Evolutionary conservation across 2,797 vertebrate species (phyloP).

Genomic region (Dicrostonyx torquatus): DNA sequence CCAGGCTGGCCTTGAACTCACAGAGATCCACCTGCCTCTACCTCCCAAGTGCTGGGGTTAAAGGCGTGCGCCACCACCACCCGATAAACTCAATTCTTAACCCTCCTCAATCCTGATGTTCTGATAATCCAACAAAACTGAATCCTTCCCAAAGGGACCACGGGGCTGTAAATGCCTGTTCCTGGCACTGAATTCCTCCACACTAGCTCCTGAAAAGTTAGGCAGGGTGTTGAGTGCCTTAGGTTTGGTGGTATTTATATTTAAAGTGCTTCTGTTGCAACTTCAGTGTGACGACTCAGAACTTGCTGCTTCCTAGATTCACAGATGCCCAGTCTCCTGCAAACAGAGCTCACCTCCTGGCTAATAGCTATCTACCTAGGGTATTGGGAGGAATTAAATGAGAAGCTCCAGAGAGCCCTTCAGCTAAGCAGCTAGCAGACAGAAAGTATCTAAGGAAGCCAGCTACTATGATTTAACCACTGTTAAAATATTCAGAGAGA

Average conservation of each 20-base stretch:
- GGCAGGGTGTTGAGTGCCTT: background rate
- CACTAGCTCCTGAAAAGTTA: background rate
- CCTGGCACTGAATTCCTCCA: background rate
- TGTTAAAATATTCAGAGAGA: background rate
- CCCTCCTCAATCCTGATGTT: background rate
- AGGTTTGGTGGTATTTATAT: background rate
- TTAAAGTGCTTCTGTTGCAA: background rate
- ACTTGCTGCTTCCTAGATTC: background rate
- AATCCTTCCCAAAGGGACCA: background rate
- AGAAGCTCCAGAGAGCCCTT: constrained; percentile 23
- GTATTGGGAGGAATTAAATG: constrained; percentile 2
- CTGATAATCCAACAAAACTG: background rate
- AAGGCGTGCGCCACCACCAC: background rate
- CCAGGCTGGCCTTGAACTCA: background rate
- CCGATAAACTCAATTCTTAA: background rate
- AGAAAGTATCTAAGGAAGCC: background rate
- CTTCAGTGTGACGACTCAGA: background rate
- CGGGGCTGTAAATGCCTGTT: background rate
- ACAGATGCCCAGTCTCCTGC: background rate
- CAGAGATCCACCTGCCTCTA: background rate
- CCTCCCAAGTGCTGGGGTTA: background rate
- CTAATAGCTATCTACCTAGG: background rate
- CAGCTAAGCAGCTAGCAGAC: background rate
- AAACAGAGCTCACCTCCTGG: background rate
- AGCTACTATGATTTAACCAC: background rate